Conservation (phyloP, 2,113 vertebrate genomes). For the Struthio camelus region DNA sequence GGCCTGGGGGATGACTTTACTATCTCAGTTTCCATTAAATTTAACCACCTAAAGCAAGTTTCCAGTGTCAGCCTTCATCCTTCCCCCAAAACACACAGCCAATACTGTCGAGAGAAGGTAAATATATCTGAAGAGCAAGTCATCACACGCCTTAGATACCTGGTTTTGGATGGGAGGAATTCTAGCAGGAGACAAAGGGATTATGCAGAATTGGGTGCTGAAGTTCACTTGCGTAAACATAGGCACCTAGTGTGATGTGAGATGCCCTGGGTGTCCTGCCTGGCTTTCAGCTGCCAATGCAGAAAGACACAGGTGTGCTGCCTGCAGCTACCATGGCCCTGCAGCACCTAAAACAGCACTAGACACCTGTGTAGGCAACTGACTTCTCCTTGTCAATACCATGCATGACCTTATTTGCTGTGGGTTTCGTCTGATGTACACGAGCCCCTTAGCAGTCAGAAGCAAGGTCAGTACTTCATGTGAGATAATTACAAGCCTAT, state of each 20-base stretch:
- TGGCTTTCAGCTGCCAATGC: background rate
- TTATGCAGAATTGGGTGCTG: background rate
- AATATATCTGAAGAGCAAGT: background rate
- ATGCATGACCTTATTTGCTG: background rate
- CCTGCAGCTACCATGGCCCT: background rate
- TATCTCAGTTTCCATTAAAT: background rate
- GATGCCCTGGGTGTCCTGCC: background rate
- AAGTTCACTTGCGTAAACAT: background rate
- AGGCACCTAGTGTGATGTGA: background rate
- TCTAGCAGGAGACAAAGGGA: background rate
- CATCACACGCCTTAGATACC: background rate
- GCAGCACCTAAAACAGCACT: background rate
- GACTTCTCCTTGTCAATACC: background rate
- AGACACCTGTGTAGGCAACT: background rate
- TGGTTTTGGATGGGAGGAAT: background rate
- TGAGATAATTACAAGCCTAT: background rate
- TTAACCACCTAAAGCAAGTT: background rate
- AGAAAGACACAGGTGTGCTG: background rate
- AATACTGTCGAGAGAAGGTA: background rate
- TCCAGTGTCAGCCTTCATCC: background rate
- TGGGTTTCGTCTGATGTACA: background rate
- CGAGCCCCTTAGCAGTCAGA: background rate
- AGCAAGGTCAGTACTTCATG: background rate
- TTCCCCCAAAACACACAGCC: background rate
- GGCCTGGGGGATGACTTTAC: background rate